A percentile compares a stretch with the other conserved stretches of the same genome.
Evolutionary conservation across 2,797 vertebrate genomes (phyloP).

Genomic region (Anisognathus igniventris): DNA sequence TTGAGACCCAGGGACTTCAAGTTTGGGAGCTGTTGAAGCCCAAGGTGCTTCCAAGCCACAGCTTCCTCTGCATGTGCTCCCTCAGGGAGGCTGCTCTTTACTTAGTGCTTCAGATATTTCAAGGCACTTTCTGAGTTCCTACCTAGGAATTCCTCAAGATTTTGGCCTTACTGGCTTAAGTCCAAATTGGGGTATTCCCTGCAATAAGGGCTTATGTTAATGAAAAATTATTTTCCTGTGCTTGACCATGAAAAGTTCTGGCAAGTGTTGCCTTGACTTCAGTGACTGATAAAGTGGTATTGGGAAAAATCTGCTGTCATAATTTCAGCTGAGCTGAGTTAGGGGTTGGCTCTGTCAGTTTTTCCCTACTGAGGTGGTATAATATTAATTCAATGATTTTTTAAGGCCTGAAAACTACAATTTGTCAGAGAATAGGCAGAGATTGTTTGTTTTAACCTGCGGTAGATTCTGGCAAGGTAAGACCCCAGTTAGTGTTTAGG

Average conservation of each 20-base stretch:
- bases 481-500: neutral
- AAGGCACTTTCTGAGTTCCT: neutral
- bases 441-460: neutral
- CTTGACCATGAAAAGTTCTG: neutral
- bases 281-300: neutral
- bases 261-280: neutral
- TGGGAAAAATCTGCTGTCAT: neutral
- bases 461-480: neutral
- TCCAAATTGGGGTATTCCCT: neutral
- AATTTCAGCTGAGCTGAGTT: neutral
- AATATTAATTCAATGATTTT: neutral
- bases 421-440: neutral
- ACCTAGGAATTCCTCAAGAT: neutral
- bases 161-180: neutral
- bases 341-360: rapidly evolving
- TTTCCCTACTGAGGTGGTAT: neutral
- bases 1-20: neutral
- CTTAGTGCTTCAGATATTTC: neutral
- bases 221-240: neutral
- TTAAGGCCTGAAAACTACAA: neutral
- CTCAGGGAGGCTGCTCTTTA: neutral
- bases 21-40: neutral
- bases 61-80: neutral
- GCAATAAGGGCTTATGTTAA: neutral
- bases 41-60: neutral